Conservation (phyloP, 64 coral and sea anemone species). For the Actinia equina region DNA sequence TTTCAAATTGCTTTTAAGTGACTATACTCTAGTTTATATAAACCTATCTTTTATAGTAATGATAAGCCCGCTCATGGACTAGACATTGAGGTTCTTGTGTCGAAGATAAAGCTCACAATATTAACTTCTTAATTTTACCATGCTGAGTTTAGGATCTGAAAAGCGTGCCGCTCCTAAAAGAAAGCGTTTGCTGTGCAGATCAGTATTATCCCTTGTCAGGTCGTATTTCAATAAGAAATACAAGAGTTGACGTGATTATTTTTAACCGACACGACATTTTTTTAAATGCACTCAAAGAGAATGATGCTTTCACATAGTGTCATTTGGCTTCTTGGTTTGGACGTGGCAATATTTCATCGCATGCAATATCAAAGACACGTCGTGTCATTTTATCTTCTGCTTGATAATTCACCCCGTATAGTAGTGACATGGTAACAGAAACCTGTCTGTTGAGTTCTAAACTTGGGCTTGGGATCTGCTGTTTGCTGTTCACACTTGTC, state of each 20-base stretch:
- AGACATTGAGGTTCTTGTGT: background rate
- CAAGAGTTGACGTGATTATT: background rate
- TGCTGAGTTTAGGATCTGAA: no score
- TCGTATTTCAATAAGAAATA: background rate
- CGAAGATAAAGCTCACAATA: background rate
- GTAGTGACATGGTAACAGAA: background rate
- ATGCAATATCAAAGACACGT: background rate
- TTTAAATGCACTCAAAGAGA: background rate
- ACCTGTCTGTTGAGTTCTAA: background rate
- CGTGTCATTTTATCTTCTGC: background rate
- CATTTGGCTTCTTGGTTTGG: background rate
- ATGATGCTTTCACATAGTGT: background rate
- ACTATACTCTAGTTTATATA: background rate
- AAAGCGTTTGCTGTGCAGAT: no score
- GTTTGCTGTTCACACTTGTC: background rate
- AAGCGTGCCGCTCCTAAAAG: no score
- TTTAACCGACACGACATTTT: background rate
- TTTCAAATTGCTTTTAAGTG: constrained; percentile 2
- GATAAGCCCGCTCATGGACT: background rate
- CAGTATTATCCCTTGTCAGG: background rate
- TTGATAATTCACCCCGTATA: background rate
- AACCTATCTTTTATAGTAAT: background rate
- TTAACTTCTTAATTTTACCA: no score
- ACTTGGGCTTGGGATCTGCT: background rate
- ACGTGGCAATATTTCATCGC: background rate